Conservation (phyloP, 2,888 invertebrate genomes). For the Dynastes tityus region DNA sequence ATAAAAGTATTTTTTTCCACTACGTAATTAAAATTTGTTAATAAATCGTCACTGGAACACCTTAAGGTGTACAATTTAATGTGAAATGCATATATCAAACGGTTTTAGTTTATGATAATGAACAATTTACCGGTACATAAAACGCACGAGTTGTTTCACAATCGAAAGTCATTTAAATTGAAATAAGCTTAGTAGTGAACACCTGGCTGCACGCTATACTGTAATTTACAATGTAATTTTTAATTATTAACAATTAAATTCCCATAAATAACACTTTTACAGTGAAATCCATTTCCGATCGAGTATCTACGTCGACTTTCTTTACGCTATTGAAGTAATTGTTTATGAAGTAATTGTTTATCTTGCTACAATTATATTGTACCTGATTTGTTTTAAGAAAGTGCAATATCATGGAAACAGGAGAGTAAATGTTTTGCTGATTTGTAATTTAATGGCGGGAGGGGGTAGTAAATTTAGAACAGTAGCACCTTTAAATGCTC, state of each 20-base stretch:
- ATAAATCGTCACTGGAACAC: background rate
- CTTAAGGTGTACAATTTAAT: background rate
- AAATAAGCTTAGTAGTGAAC: background rate
- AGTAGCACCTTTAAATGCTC: background rate
- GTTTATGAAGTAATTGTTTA: background rate
- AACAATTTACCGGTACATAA: slow-evolving; percentile 26
- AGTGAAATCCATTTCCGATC: slow-evolving; percentile 17
- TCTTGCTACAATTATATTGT: too few species aligned
- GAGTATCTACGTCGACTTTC: background rate
- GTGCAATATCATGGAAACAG: background rate
- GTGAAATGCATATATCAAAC: background rate
- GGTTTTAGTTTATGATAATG: slow-evolving; percentile 24
- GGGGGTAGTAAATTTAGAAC: background rate
- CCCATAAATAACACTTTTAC: background rate
- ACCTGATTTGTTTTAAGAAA: background rate
- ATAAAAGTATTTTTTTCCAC: too few species aligned
- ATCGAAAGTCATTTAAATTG: slow-evolving; percentile 26
- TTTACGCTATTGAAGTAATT: background rate
- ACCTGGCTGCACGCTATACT: background rate
- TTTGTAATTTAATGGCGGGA: too few species aligned
- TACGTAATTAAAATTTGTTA: background rate
- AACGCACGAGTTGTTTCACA: slow-evolving; percentile 17
- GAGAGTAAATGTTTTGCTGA: too few species aligned
- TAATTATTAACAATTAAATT: slow-evolving; percentile 35
- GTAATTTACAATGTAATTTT: slow-evolving; percentile 23